A percentile compares a stretch with the other conserved stretches of the same genome.
Evolutionary conservation across 2,797 vertebrate species (phyloP).

Genomic region (Sebastes hubbsi): DNA sequence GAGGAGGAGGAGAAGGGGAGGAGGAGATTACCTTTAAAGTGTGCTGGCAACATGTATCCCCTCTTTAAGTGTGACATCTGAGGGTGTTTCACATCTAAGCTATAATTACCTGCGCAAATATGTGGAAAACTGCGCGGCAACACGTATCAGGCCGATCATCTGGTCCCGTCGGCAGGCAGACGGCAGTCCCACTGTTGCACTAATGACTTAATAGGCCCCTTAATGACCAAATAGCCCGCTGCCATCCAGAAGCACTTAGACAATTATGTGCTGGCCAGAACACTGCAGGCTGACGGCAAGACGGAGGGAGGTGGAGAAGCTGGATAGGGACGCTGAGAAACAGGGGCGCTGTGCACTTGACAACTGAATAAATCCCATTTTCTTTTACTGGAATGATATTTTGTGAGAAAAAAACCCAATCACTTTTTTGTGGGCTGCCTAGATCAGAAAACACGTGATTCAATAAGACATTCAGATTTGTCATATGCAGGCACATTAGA

Average conservation of each 20-base stretch:
- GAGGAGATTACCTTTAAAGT: slow-evolving; percentile 67
- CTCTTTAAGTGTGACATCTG: slow-evolving; percentile 69
- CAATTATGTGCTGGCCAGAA: slow-evolving; percentile 80
- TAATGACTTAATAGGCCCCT: slow-evolving; percentile 85
- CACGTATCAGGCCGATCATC: slow-evolving; percentile 76
- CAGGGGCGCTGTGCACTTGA: slow-evolving; percentile 44
- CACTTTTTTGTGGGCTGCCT: no score
- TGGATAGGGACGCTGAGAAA: slow-evolving; percentile 30
- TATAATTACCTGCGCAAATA: slow-evolving; percentile 77
- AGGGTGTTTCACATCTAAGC: slow-evolving; percentile 71
- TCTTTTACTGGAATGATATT: slow-evolving; percentile 23
- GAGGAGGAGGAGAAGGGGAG: slow-evolving; percentile 34
- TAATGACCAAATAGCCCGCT: slow-evolving; percentile 86
- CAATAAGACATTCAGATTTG: no score
- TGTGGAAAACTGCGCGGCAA: slow-evolving; percentile 73
- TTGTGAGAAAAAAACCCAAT: background rate
- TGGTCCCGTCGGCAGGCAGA: slow-evolving; percentile 68
- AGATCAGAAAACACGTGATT: no score
- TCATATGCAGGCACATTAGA: no score
- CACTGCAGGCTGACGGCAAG: slow-evolving; percentile 54
- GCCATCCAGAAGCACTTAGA: slow-evolving; percentile 85
- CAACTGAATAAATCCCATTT: slow-evolving; percentile 36
- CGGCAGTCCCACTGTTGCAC: slow-evolving; percentile 76
- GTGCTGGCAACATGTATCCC: slow-evolving; percentile 49
- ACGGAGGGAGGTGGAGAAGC: slow-evolving; percentile 30